Conservation (phyloP, 1,140 invertebrate genomes). For the Drosophila cardini region DNA sequence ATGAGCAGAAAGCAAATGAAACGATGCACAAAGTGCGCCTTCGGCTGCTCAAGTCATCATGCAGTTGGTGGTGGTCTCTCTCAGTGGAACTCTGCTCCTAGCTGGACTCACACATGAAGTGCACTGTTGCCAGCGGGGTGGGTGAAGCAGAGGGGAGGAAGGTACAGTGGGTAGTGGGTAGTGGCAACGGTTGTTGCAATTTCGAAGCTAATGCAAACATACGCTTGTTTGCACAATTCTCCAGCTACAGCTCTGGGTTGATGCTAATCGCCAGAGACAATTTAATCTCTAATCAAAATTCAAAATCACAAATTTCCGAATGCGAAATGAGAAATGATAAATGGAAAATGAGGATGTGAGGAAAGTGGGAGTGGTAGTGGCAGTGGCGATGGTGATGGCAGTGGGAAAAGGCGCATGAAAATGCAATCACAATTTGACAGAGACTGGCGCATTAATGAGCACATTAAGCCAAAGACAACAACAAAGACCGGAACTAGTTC, state of each 20-base stretch:
- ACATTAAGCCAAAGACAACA: conserved; percentile 39
- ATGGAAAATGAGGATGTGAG: conserved; percentile 35
- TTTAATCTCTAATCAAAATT: conserved; percentile 83
- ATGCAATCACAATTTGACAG: conserved; percentile 47
- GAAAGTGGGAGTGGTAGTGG: not conserved
- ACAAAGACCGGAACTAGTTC: conserved; percentile 24
- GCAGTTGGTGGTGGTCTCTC: conserved; percentile 24
- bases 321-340: conserved; percentile 48
- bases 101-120: conserved; percentile 44
- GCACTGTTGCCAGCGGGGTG: conserved; percentile 2
- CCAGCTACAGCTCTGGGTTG: conserved; percentile 39
- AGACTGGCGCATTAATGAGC: conserved; percentile 48
- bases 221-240: conserved; percentile 75
- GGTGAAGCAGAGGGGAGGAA: not conserved
- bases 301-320: conserved; percentile 77
- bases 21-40: conserved; percentile 67
- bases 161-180: too few species aligned
- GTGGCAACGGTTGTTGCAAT: conserved; percentile 46
- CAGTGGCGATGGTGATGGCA: not conserved
- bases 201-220: conserved; percentile 74
- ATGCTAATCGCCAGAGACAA: conserved; percentile 81
- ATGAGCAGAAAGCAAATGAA: conserved; percentile 77
- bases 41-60: conserved; percentile 36
- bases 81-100: conserved; percentile 15
- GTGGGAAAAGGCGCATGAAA: conserved; percentile 29